Evolutionary conservation across 2,888 invertebrate species (phyloP).

Genomic region (Troides aeacus): DNA sequence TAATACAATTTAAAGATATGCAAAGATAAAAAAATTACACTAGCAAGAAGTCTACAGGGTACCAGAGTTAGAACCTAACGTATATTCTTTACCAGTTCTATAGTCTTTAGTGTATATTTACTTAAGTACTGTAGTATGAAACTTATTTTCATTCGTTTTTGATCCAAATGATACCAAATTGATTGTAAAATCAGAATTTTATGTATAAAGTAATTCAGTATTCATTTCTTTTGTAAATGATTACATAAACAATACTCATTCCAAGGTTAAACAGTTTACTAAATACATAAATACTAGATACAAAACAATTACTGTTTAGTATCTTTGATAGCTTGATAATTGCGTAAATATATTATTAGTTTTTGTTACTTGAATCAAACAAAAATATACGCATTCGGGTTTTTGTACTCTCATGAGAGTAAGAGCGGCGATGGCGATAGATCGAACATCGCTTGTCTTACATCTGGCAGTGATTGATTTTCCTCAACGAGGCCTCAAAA

Average conservation of each 20-base stretch:
- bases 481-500: constrained; percentile 19
- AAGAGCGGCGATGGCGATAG: constrained; percentile 19
- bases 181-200: too few relatives aligned
- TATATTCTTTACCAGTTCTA: background rate
- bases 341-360: background rate
- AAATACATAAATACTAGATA: too few relatives aligned
- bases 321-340: background rate
- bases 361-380: background rate
- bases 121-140: constrained; percentile 15
- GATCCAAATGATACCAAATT: too few relatives aligned
- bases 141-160: constrained; percentile 16
- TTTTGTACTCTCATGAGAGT: constrained; percentile 22
- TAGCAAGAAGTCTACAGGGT: background rate
- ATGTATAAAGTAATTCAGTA: too few relatives aligned
- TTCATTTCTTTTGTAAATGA: too few relatives aligned
- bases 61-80: constrained; percentile 11
- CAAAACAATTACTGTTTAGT: too few relatives aligned
- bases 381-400: background rate
- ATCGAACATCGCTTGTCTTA: constrained; percentile 23
- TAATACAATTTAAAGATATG: too few relatives aligned
- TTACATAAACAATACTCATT: background rate
- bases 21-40: background rate
- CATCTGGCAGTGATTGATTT: constrained; percentile 29
- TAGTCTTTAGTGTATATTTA: constrained; percentile 8
- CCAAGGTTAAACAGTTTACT: too few relatives aligned